phyloP scores from a whole-genome alignment of 1,140 invertebrate genomes.

The Conus ventricosus region DNA sequence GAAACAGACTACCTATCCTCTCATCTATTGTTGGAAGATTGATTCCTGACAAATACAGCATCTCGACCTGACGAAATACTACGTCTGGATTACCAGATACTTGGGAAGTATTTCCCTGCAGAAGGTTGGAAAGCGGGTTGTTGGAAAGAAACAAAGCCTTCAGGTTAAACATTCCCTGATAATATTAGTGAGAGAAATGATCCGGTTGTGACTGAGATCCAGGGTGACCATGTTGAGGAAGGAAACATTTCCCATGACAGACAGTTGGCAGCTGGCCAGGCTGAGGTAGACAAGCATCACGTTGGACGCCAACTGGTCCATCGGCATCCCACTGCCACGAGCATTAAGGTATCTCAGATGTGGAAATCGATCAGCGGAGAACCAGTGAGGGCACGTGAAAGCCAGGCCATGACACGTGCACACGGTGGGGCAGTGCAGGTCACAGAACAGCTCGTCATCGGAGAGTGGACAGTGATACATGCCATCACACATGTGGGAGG shows the following conservation, averaged over 20 bases:
- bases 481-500: constrained; percentile 32
- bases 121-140: neutral
- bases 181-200: neutral
- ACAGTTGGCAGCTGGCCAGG: neutral
- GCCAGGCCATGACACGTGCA: constrained; percentile 33
- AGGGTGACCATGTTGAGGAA: neutral
- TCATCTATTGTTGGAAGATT: neutral
- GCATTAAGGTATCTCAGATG: constrained; percentile 7
- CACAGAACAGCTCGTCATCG: constrained; percentile 38
- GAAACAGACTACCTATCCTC: neutral
- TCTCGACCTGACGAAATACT: neutral
- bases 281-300: neutral
- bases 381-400: neutral
- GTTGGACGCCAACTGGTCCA: neutral
- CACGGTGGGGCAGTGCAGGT: constrained; percentile 24
- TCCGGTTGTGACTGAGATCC: neutral
- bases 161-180: constrained; percentile 16
- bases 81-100: neutral
- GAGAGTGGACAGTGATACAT: constrained; percentile 32
- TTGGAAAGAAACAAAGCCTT: constrained; percentile 20
- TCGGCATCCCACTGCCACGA: neutral
- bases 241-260: neutral
- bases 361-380: neutral
- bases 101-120: constrained; percentile 4
- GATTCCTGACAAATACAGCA: neutral